Conservation (phyloP, 1,140 invertebrate species). For the Philaenus spumarius region DNA sequence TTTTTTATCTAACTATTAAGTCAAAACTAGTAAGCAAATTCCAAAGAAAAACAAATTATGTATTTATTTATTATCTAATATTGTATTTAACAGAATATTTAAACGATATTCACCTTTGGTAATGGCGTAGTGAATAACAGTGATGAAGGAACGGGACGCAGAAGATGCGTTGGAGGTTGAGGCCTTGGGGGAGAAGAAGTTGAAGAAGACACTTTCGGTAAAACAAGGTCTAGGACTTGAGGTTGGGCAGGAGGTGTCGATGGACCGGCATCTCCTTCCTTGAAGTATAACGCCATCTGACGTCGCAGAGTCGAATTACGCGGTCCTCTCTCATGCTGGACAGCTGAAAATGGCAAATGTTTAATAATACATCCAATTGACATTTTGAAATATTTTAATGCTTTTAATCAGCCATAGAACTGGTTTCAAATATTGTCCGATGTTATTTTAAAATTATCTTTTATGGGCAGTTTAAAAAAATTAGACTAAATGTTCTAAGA, state of each 20-base stretch:
- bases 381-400: not conserved
- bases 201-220: constrained; percentile 31
- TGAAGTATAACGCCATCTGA: constrained; percentile 72
- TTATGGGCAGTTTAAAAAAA: too few relatives aligned
- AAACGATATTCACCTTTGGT: constrained; percentile 19
- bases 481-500: too few relatives aligned
- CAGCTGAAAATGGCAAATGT: constrained; percentile 61
- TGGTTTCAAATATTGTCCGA: too few relatives aligned
- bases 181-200: constrained; percentile 29
- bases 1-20: too few relatives aligned
- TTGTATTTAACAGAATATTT: too few relatives aligned
- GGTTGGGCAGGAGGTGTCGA: constrained; percentile 27
- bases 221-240: constrained; percentile 23
- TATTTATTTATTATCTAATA: too few relatives aligned
- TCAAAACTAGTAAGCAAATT: too few relatives aligned
- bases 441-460: too few relatives aligned
- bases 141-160: constrained; percentile 30
- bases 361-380: not conserved
- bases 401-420: too few relatives aligned
- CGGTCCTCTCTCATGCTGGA: constrained; percentile 97
- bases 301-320: constrained; percentile 84
- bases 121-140: constrained; percentile 28
- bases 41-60: too few relatives aligned
- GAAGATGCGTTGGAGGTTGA: constrained; percentile 31
- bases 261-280: constrained; percentile 42